Evolutionary conservation across 2,888 invertebrate genomes (phyloP).

Genomic region (Slavum lentiscoides): DNA sequence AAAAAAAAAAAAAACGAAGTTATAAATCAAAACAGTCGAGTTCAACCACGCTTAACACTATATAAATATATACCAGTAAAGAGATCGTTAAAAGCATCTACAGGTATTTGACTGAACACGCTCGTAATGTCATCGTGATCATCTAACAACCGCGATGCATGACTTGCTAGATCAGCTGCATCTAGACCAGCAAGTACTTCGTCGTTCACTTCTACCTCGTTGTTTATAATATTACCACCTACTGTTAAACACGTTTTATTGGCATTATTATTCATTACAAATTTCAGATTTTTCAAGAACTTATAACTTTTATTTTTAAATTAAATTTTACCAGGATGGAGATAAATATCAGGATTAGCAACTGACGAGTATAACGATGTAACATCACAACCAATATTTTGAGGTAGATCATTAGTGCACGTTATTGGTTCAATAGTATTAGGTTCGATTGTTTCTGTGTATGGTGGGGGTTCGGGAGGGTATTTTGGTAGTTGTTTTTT

Average conservation of each 20-base stretch:
- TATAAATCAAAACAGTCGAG: not conserved
- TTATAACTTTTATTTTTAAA: not conserved
- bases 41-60: not conserved
- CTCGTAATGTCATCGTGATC: conserved; percentile 78
- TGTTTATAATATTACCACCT: conserved; percentile 25
- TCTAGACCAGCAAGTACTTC: conserved; percentile 64
- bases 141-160: conserved; percentile 66
- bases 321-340: conserved; percentile 42
- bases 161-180: conserved; percentile 63
- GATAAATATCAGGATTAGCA: conserved; percentile 46
- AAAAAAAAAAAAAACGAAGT: conserved; percentile 52
- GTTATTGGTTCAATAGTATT: conserved; percentile 49
- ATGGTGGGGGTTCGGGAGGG: conserved; percentile 30
- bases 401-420: conserved; percentile 39
- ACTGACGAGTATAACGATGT: conserved; percentile 41
- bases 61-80: conserved; percentile 67
- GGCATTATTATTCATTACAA: not conserved
- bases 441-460: conserved; percentile 29
- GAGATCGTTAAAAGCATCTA: conserved; percentile 81
- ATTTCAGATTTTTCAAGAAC: not conserved
- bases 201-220: conserved; percentile 62
- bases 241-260: conserved; percentile 19
- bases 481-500: conserved; percentile 58
- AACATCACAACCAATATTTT: conserved; percentile 42
- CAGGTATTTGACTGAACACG: conserved; percentile 76